Evolutionary conservation across 2,113 vertebrate genomes (phyloP), one percentile per base, ranked within the genome.

Genomic region (Paradisaea rubra): DNA sequence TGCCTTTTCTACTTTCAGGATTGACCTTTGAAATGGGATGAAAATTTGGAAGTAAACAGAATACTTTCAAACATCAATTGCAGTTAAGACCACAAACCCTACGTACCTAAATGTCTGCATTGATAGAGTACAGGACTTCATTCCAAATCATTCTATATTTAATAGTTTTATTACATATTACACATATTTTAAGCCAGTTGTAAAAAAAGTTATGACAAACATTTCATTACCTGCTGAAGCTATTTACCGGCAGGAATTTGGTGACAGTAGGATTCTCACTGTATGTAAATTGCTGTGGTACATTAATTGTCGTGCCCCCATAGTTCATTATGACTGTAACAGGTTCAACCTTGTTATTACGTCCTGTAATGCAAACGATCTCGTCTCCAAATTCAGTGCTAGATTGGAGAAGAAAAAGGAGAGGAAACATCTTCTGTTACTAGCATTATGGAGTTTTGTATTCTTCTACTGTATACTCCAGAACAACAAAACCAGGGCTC

Each of bases 171-270:
- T 25, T 45, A 69, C 2, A 35, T 35, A 49, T 31, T 27, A 53
- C 13, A 45, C 35, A 35, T 63, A 86, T 64, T 78, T 88, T 65
- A 82, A 93, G 5, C 6, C n/a, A n/a, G 35, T 33, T 81, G 42
- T 61, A 56, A 68, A 86, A 45, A 19, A 95, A 89, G 35, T 37
- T 68, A 64, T 10, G 56, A 73, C 37, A 92, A 91, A 86, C 10
- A 54, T 81, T 92, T 91, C 59, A 87, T 95, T 93, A 99, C 99
- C 99, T 99, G 31, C 97, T 56, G 59, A 99, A 99, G 97, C 99
- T 99, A n/a, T 86, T 93, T 41, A 97, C 94, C 1, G 99, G 99
- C 22, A 86, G 22, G 39, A 98, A 98, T 23, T 96, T 94, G 5
- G 30, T 70, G 82, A 99, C 93, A 50, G 98, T 98, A 4, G 99